Conservation (phyloP, 2,113 vertebrate genomes). For the Brienomyrus longianalis region DNA sequence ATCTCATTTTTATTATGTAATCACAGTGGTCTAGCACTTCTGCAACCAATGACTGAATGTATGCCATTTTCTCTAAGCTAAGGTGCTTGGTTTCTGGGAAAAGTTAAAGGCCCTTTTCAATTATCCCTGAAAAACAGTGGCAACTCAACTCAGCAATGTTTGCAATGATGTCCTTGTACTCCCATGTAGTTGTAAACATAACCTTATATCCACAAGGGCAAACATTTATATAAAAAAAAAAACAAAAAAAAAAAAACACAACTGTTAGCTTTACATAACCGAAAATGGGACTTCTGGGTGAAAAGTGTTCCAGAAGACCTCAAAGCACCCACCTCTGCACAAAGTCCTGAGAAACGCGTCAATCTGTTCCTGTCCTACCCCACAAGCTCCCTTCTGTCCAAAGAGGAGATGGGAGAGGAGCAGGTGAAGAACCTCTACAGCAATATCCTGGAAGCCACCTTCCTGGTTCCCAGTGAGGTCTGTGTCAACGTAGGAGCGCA, state of each 20-base stretch:
- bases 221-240: too few species aligned
- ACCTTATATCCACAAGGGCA: background rate
- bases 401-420: constrained; percentile 98
- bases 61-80: background rate
- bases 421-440: constrained; percentile 98
- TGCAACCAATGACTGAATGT: background rate
- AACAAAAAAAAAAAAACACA: too few species aligned
- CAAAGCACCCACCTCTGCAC: constrained; percentile 79
- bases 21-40: background rate
- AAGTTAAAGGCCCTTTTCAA: background rate
- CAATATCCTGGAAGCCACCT: constrained; percentile 99
- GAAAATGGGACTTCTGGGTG: background rate
- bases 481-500: constrained; percentile 89
- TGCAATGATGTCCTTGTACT: background rate
- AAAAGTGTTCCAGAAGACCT: background rate
- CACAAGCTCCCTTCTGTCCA: constrained; percentile 96
- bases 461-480: constrained; percentile 97
- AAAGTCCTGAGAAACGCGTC: constrained; percentile 96
- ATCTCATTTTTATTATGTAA: background rate
- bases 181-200: background rate
- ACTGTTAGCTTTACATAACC: background rate
- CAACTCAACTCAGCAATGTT: background rate
- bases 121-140: background rate
- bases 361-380: constrained; percentile 96
- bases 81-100: background rate